Evolutionary conservation across 2,888 invertebrate species (phyloP).

Genomic region (Amiota communis): DNA sequence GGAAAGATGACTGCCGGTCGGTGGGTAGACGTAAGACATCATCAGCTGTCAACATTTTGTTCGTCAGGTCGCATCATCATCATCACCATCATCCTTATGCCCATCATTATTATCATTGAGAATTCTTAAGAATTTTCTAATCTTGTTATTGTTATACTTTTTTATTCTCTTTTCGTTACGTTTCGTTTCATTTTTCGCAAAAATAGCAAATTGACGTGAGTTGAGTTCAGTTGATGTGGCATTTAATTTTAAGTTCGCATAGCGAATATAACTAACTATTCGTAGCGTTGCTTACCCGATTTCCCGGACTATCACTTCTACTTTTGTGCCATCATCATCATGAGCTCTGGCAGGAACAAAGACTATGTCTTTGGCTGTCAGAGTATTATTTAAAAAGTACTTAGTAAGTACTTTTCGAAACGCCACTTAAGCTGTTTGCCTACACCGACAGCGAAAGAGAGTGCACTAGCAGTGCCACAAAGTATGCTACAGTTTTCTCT

Average conservation of each 20-base stretch:
- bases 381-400: conserved; percentile 58
- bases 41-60: conserved; percentile 31
- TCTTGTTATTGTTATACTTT: not conserved
- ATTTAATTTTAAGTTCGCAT: conserved; percentile 51
- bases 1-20: not conserved
- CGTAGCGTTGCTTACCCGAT: not conserved
- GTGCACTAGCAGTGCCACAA: not conserved
- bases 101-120: conserved; percentile 12
- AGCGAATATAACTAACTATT: conserved; percentile 9
- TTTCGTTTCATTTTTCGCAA: conserved; percentile 1
- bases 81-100: not conserved
- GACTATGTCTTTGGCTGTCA: conserved; percentile 5
- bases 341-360: not conserved
- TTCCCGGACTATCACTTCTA: not conserved
- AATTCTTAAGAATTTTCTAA: conserved; percentile 21
- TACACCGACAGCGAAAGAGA: conserved; percentile 36
- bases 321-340: conserved; percentile 1
- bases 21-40: conserved; percentile 50
- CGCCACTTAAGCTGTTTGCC: conserved; percentile 51
- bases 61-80: conserved; percentile 17
- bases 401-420: conserved; percentile 60
- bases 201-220: conserved; percentile 28
- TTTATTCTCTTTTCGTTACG: too few relatives aligned
- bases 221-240: conserved; percentile 32
- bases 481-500: conserved; percentile 13